These are phyloP conservation scores for Agrochola lota DNA, from an alignment of 2,888 invertebrate genomes.

Conservation along the genomic window DNA sequence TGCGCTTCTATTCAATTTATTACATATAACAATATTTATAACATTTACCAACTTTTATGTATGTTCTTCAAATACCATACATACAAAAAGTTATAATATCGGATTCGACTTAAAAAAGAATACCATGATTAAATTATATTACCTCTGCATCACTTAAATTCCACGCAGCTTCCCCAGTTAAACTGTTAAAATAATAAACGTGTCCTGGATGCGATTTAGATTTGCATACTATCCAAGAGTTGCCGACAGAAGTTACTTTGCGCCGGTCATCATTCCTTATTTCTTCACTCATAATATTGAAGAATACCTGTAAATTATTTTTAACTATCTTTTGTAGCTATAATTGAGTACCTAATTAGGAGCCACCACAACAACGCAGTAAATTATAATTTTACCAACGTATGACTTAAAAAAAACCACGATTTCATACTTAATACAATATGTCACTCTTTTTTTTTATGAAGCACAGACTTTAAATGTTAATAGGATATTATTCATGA, in stretches of 20 bases:
- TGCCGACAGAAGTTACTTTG: slow-evolving; percentile 69
- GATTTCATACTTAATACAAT: neutral
- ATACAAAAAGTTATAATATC: neutral
- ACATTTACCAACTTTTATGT: no score
- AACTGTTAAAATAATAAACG: slow-evolving; percentile 82
- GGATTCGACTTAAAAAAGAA: neutral
- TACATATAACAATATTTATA: no score
- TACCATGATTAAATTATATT: slow-evolving; percentile 18
- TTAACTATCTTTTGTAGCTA: neutral
- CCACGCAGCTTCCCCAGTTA: slow-evolving; percentile 82
- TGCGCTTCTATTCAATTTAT: no score
- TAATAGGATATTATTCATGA: no score
- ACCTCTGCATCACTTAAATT: slow-evolving; percentile 81
- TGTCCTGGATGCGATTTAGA: slow-evolving; percentile 79
- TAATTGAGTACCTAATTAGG: neutral
- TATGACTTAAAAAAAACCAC: neutral
- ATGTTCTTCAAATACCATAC: neutral
- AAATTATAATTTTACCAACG: neutral
- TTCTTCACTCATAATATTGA: slow-evolving; percentile 50
- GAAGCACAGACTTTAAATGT: no score
- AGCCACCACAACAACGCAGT: neutral
- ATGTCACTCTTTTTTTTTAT: neutral
- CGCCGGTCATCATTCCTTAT: slow-evolving; percentile 32
- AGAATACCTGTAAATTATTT: neutral
- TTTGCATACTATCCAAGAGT: slow-evolving; percentile 79